Evolutionary conservation across 2,113 vertebrate genomes (phyloP), one percentile per base, ranked within the genome.

Genomic region (Phasianus colchicus): DNA sequence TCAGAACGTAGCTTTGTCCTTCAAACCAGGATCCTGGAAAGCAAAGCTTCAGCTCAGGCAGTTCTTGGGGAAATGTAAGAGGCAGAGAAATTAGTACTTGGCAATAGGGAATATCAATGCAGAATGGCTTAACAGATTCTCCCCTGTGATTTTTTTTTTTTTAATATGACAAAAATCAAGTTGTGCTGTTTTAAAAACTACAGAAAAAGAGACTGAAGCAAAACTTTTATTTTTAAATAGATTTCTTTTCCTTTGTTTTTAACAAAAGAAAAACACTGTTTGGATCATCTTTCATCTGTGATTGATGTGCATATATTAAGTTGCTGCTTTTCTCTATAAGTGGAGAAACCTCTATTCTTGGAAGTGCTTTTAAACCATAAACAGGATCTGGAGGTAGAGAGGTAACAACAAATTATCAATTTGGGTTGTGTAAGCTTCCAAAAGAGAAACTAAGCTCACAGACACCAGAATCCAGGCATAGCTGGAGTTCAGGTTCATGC

Each of bases 391-490:
- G 96, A 99, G 98, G 97, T 99, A 99, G 91, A 99, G 98, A 4
- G 99, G 99, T 95, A 99, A 95, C 17, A 99, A 94, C 86, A 99
- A 98, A 89, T 99, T 99, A 97, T 99, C 99, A 70, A 99, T 99
- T 91, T 99, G 99, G 11, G 98, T 98, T 2, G 99, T 99, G 83
- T 99, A 99, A 13, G 99, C 99, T 96, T 99, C 99, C 84, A 99
- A 73, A 95, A 99, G 98, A 34, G 99, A 99, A 91, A 99, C 99
- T 63, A 98, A 96, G 30, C 98, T 97, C 92, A 99, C 98, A 15
- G 99, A 99, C 4, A 98, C 98, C 89, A 99, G 96, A 77, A 99
- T 98, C 99, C 99, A 99, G 5, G 98, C 97, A 5, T 99, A 99
- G 95, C 98, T 99, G 81, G 98, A 97, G 92, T 99, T 99, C 65